Evolutionary conservation across 2,113 vertebrate genomes (phyloP), one percentile per base, ranked within the genome.

Genomic region (Labrus mixtus): DNA sequence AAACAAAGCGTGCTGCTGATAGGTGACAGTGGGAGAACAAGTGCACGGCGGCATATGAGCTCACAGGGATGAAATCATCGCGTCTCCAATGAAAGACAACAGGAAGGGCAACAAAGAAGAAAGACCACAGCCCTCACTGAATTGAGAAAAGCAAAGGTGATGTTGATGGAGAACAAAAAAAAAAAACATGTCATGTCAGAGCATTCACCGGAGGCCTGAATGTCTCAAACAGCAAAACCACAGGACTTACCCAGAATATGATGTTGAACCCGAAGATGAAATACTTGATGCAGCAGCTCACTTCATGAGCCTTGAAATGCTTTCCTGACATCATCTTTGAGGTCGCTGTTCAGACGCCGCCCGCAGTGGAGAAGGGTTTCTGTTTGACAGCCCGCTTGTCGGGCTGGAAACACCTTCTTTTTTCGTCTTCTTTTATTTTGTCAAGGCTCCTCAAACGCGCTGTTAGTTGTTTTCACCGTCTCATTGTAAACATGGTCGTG

Each of bases 211-310:
- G 75, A 68, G 79, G 74, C 82, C 82, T 20, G 29, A 51, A 23
- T 58, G 23, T 19, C 16, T 12, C 39, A 41, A 41, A 19, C 59
- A 53, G 22, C 39, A 25, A 25, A 69, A 50, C 77, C 12, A 68
- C 16, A 61, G 54, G 51, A 94, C 97, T 97, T 90, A 99, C 98
- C 97, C 98, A 99, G 90, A 99, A 99, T 86, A 99, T 99, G 82
- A 99, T 97, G 93, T 99, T 99, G 95, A 99, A 99, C 77, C 97
- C 98, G 68, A 99, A 99, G 75, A 99, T 98, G 88, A 99, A 99
- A 80, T 99, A 99, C 89, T 99, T 99, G 91, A 99, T 99, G 93
- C 97, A 99, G 95, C 98, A 99, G 94, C 98, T 99, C 93, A 99
- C 98, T 95, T 99, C 98, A 39, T 98, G 97, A 86, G 96, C 97